Evolutionary conservation across 2,113 vertebrate genomes (phyloP), one percentile per base, ranked within the genome.

Genomic region (Stegastes partitus): DNA sequence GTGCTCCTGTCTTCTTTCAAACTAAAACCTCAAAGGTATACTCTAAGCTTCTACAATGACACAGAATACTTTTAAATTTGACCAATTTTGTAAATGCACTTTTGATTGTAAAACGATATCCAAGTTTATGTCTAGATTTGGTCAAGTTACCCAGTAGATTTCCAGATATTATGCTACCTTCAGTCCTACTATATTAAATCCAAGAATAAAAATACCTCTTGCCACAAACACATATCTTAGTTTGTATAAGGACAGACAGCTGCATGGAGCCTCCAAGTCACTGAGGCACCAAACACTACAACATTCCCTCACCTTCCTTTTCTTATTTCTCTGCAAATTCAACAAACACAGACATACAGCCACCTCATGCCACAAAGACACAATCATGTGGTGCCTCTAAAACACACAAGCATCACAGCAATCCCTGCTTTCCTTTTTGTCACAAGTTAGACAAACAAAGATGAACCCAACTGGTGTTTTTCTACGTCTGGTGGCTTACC

Each of bases 301-400:
- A 81, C 72, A 79, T 63, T 68, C 51, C 62, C 68, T 54, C 39
- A 65, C 63, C 79, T 76, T 79, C 61, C 72, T 62, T 71, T 77
- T 82, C 68, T 82, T 82, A 74, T 72, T 65, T 56, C 76, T 61
- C 65, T 42, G 54, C 23, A 76, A 68, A 65, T 77, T 81, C 86
- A 84, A 90, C 81, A 90, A 90, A 90, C 80, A 85, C 62, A 90
- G 85, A 90, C 85, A 63, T 74, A 71, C 78, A 84, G 77, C 65
- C 70, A 82, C 54, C 66, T 72, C 4, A 0, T 1, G 31, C 69
- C 85, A 77, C 74, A 81, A 67, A 70, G 68, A 81, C 83, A 81
- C 77, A 90, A 86, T 77, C 77, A 86, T 88, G 85, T 82, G 85
- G 81, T 84, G 75, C 74, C 81, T 65, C 49, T 23, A 58, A 76